phyloP scores from a whole-genome alignment of 2,113 vertebrate genomes.

The Hippocampus comes region DNA sequence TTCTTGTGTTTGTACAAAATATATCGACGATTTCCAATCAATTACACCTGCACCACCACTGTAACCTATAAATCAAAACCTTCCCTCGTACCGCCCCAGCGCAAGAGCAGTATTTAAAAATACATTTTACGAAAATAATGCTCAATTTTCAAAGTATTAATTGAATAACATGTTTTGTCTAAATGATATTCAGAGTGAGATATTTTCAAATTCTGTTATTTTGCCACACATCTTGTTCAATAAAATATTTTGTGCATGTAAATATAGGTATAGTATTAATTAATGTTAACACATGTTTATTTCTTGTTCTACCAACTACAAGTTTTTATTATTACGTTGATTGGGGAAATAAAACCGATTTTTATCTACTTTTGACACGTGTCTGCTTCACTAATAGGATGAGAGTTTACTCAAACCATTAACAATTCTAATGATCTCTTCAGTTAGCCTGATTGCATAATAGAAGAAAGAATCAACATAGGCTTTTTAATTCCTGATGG shows the following conservation, averaged over 20 bases:
- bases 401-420: neutral
- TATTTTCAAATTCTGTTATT: neutral
- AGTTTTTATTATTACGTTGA: no score
- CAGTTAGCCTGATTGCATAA: slow-evolving; percentile 28
- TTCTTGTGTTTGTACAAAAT: neutral
- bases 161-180: neutral
- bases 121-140: neutral
- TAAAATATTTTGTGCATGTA: neutral
- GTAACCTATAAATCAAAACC: no score
- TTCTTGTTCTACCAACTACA: no score
- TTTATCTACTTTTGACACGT: neutral
- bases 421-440: slow-evolving; percentile 7
- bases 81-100: neutral
- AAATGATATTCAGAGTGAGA: neutral
- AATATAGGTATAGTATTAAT: neutral
- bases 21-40: neutral
- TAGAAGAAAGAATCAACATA: slow-evolving; percentile 10
- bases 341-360: neutral
- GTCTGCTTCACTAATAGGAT: neutral
- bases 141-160: neutral
- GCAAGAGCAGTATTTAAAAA: neutral
- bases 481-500: neutral
- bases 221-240: neutral
- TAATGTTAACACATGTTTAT: no score
- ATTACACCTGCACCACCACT: neutral